Conservation (phyloP, 2,797 vertebrate genomes). For the Danio jaintianensis region DNA sequence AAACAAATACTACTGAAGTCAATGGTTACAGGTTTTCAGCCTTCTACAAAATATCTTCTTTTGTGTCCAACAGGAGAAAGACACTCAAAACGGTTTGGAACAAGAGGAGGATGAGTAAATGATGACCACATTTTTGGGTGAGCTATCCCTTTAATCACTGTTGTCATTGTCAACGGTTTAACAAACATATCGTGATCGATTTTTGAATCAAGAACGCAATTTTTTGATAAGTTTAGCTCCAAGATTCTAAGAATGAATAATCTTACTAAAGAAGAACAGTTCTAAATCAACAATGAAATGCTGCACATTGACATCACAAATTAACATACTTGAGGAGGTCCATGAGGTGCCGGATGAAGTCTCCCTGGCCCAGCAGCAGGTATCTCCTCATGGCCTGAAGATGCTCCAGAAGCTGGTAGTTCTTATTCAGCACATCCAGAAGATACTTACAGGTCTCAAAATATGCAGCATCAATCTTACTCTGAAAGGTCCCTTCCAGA, state of each 20-base stretch:
- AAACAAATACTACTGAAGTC: too few species aligned
- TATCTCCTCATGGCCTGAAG: slow-evolving; percentile 97
- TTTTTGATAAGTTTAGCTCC: too few species aligned
- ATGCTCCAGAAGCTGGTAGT: slow-evolving; percentile 95
- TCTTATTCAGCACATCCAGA: slow-evolving; percentile 91
- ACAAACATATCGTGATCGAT: too few species aligned
- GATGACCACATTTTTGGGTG: too few species aligned
- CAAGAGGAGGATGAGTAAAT: too few species aligned
- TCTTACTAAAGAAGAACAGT: background rate
- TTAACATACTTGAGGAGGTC: slow-evolving; percentile 93
- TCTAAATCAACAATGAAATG: background rate
- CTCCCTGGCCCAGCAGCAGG: slow-evolving; percentile 96
- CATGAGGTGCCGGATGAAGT: slow-evolving; percentile 98
- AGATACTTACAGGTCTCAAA: slow-evolving; percentile 97
- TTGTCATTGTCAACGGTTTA: too few species aligned
- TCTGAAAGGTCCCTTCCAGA: slow-evolving; percentile 94
- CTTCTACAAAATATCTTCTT: too few species aligned
- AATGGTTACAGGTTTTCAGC: too few species aligned
- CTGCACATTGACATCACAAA: background rate
- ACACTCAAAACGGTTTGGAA: too few species aligned
- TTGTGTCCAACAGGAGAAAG: too few species aligned
- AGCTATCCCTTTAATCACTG: too few species aligned
- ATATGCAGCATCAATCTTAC: slow-evolving; percentile 95
- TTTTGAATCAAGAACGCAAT: too few species aligned
- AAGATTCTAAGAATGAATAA: background rate